These are phyloP conservation scores for Megaleporinus macrocephalus DNA, from an alignment of 2,113 vertebrate species.

Conservation along the genomic window DNA sequence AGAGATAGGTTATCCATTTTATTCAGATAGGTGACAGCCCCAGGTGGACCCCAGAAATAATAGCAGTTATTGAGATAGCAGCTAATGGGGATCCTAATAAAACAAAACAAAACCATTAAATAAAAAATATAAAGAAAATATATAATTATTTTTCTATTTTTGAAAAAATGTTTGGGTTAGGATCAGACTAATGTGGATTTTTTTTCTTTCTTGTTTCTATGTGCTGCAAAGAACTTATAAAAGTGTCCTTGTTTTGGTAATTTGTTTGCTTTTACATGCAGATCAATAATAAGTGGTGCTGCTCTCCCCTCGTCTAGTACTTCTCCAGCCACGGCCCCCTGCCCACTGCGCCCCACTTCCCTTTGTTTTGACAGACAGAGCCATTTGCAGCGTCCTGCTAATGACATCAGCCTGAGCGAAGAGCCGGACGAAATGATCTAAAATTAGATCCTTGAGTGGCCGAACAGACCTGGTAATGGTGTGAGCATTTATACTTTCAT, in stretches of 20 bases:
- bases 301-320: not conserved
- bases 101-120: no score
- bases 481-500: constrained; percentile 1
- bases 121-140: no score
- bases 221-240: not conserved
- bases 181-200: no score
- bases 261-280: not conserved
- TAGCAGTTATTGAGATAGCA: no score
- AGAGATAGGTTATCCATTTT: no score
- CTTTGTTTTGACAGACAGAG: constrained; percentile 17
- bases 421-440: constrained; percentile 21
- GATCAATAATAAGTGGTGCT: not conserved
- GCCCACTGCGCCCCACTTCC: not conserved
- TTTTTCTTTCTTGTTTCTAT: not conserved
- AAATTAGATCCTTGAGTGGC: not conserved
- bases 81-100: no score
- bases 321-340: not conserved
- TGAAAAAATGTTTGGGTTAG: no score
- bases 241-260: not conserved
- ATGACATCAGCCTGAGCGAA: constrained; percentile 3
- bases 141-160: no score
- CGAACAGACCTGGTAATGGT: not conserved
- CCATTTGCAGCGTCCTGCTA: constrained; percentile 13
- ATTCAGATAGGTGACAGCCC: no score
- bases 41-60: no score